phyloP scores from a whole-genome alignment of 2,888 invertebrate species.

The Morpho deidamia region DNA sequence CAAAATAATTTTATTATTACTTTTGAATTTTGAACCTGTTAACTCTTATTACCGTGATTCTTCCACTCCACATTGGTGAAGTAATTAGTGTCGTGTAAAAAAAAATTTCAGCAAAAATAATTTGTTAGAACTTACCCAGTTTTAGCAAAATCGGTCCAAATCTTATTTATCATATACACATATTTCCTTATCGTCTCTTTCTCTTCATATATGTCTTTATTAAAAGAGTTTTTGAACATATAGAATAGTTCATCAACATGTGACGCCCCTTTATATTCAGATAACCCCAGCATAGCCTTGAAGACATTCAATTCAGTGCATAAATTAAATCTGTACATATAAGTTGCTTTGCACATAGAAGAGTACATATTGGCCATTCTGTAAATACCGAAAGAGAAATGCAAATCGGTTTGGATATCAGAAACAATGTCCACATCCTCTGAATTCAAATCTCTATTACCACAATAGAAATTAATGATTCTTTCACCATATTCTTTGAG shows the following conservation, averaged over 20 bases:
- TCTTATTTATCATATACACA: slow-evolving; percentile 41
- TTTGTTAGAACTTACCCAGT: slow-evolving; percentile 34
- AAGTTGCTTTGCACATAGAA: slow-evolving; percentile 18
- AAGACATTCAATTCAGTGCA: slow-evolving; percentile 33
- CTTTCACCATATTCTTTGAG: slow-evolving; percentile 27
- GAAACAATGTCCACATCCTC: slow-evolving; percentile 24
- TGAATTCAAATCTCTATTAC: slow-evolving; percentile 25
- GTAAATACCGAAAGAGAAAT: slow-evolving; percentile 30
- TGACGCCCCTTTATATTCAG: slow-evolving; percentile 43
- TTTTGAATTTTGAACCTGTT: no score
- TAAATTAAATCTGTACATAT: slow-evolving; percentile 32
- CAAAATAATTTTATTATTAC: no score
- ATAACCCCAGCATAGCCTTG: slow-evolving; percentile 21
- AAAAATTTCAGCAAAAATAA: no score
- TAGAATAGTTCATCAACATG: slow-evolving; percentile 62
- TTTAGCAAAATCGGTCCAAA: slow-evolving; percentile 36
- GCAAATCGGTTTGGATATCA: slow-evolving; percentile 27
- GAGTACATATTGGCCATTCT: slow-evolving; percentile 29
- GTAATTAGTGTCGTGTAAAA: no score
- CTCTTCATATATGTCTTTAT: slow-evolving; percentile 38
- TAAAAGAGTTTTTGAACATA: slow-evolving; percentile 43
- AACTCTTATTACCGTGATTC: no score
- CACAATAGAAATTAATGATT: slow-evolving; percentile 30
- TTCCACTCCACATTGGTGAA: no score
- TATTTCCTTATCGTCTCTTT: slow-evolving; percentile 37